Base-by-base conservation (phyloP, 2,797 vertebrate genomes). In the Catharus ustulatus region DNA sequence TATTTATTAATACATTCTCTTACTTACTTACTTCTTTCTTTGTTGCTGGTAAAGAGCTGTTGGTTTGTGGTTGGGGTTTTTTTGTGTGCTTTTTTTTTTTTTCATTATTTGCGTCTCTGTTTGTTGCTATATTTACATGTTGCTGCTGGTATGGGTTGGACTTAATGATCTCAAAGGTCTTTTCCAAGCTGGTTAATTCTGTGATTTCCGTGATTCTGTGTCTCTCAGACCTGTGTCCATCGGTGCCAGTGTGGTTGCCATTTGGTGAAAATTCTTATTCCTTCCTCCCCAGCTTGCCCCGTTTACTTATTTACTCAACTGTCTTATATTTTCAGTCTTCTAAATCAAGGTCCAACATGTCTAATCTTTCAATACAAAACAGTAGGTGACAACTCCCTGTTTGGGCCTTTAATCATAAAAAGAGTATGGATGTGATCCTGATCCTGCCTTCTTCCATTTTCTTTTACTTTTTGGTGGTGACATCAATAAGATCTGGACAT, bases 121-220 rank as follows among this genome's bases (percentile, higher is more conserved):
- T 79, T 62, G 5, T 67, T 93, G 45, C 13, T 57, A 26, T 40
- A 52, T 17, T 29, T 82, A 15, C 10, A 73, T 74, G 74, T n/a
- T 51, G 14, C 38, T 72, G 4, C 55, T 61, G 1, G n/a, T 61
- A 32, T 11, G 30, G 20, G 3, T 34, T 20, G 24, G n/a, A 46
- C 48, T 77, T 5, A 2, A 8, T 54, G 15, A n/a, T 45, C 34
- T 54, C 24, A 40, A 68, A 69, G 15, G 6, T 68, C 29, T 61
- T 77, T 61, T 54, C 34, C 40, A 77, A 10, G n/a, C 16, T 24
- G 24, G 29, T 29, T 40, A 46, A 40, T 77, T 69, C 34, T 54
- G 34, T 54, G 16, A 48, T 27, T 27, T 40, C 51, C 1, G 0
- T 32, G 17, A n/a, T 52, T 75, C 15, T 51, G 15, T 22, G 2